These are phyloP conservation scores for Caenorhabditis briggsae DNA, from an alignment of 1,140 invertebrate genomes.

Conservation along the genomic window DNA sequence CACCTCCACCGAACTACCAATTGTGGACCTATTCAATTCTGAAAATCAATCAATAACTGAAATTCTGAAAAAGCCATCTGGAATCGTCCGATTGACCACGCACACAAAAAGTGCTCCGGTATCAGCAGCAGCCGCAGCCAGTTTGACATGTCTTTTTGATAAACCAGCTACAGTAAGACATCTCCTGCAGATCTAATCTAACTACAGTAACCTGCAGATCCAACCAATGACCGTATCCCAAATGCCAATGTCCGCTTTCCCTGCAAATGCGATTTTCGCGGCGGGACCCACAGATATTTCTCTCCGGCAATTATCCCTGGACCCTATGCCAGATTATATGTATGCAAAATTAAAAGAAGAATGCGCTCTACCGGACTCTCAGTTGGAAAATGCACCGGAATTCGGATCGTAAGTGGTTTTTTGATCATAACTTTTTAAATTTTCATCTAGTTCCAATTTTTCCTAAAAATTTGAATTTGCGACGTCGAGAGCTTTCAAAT, in stretches of 20 bases:
- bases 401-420: conserved; percentile 2
- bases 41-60: conserved; percentile 11
- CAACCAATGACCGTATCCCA: conserved; percentile 56
- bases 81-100: conserved; percentile 78
- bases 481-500: too few relatives aligned
- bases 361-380: conserved; percentile 45
- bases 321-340: conserved; percentile 67
- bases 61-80: conserved; percentile 14
- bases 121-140: conserved; percentile 95
- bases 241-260: conserved; percentile 60
- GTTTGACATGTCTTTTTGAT: conserved; percentile 78
- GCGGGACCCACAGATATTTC: conserved; percentile 64
- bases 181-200: not conserved
- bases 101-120: conserved; percentile 92
- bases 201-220: conserved; percentile 22
- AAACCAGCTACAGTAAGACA: conserved; percentile 7
- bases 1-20: not conserved
- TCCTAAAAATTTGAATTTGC: too few relatives aligned
- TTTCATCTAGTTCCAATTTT: too few relatives aligned
- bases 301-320: conserved; percentile 58
- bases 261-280: conserved; percentile 64
- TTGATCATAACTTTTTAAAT: too few relatives aligned
- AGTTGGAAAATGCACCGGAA: conserved; percentile 14
- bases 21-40: not conserved
- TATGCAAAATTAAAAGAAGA: conserved; percentile 60